Evolutionary conservation across 2,888 invertebrate genomes (phyloP).

Genomic region (Leptura quadrifasciata): DNA sequence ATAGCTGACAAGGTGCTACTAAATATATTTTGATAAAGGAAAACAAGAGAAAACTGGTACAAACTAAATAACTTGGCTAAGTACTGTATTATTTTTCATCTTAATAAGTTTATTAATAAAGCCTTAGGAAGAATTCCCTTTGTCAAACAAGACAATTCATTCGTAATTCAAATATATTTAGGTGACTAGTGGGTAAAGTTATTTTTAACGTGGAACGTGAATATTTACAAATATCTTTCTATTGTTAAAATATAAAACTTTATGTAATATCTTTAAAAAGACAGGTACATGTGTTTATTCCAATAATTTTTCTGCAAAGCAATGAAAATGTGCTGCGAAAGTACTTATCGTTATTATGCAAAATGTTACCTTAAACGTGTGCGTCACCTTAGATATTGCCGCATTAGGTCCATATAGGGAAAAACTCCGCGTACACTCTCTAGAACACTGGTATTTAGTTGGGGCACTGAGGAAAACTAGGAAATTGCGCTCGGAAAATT

Average conservation of each 20-base stretch:
- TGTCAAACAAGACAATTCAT: background rate
- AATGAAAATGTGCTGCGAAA: background rate
- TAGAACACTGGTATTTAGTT: conserved; percentile 60
- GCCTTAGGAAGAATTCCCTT: background rate
- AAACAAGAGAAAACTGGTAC: conserved; percentile 20
- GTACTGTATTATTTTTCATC: background rate
- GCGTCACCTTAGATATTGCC: conserved; percentile 61
- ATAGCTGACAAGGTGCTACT: background rate
- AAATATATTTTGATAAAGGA: conserved; percentile 1
- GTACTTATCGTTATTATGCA: background rate
- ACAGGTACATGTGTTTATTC: background rate
- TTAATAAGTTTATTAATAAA: conserved; percentile 10
- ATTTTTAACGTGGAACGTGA: conserved; percentile 6
- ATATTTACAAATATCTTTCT: background rate
- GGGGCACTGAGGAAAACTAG: conserved; percentile 62
- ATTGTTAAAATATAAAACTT: background rate
- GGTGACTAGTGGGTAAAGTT: background rate
- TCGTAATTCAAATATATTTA: background rate
- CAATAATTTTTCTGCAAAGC: background rate
- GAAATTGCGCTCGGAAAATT: conserved; percentile 59
- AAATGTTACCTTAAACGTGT: conserved; percentile 59
- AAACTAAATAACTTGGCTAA: conserved; percentile 23
- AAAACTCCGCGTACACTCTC: conserved; percentile 57
- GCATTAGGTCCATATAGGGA: conserved; percentile 63
- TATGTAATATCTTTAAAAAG: background rate